These are phyloP conservation scores for Microchrysa polita DNA, from an alignment of 2,888 invertebrate genomes.

Conservation along the genomic window DNA sequence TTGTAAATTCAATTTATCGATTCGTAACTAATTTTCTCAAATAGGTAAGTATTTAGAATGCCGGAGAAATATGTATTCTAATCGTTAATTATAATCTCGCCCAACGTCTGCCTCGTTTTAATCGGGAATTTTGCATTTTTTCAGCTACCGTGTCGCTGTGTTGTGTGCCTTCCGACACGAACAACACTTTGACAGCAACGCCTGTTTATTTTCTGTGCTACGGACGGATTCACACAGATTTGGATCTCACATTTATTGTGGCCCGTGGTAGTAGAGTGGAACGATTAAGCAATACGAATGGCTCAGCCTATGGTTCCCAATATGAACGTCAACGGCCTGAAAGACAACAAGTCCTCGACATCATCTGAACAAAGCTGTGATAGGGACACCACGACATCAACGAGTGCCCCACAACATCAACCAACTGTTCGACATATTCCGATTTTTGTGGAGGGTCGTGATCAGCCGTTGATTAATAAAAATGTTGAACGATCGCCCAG, in stretches of 20 bases:
- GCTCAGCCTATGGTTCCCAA: slow-evolving; percentile 44
- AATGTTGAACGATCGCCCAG: slow-evolving; percentile 62
- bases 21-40: neutral
- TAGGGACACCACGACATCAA: slow-evolving; percentile 3
- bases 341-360: slow-evolving; percentile 35
- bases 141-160: slow-evolving; percentile 1
- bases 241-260: slow-evolving; percentile 26
- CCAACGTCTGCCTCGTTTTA: neutral
- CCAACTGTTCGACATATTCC: slow-evolving; percentile 79
- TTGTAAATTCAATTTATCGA: slow-evolving; percentile 35
- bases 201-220: slow-evolving; percentile 25
- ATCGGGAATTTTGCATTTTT: neutral
- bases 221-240: slow-evolving; percentile 18
- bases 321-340: slow-evolving; percentile 40
- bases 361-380: slow-evolving; percentile 5
- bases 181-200: slow-evolving; percentile 10
- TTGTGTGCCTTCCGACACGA: neutral
- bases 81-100: neutral
- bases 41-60: neutral
- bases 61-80: neutral
- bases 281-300: slow-evolving; percentile 15
- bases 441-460: slow-evolving; percentile 82
- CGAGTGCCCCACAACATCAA: slow-evolving; percentile 28
- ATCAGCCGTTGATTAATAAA: slow-evolving; percentile 76
- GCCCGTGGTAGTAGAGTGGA: slow-evolving; percentile 25